phyloP scores from a whole-genome alignment of 2,797 vertebrate genomes.

The Eremophila alpestris region DNA sequence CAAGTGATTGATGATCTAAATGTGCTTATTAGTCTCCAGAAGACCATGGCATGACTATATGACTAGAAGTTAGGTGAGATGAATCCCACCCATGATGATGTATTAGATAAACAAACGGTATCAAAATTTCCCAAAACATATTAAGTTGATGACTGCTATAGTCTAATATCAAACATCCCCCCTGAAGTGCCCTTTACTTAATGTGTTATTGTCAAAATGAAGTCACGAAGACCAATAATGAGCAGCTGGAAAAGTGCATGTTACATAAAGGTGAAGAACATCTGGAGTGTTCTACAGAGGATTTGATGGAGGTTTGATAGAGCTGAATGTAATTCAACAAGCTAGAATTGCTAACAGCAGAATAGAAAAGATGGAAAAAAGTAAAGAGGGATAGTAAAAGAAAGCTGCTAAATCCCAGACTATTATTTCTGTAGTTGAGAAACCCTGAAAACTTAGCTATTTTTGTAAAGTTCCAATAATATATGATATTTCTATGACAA shows the following conservation, averaged over 20 bases:
- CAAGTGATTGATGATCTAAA: slow-evolving; percentile 11
- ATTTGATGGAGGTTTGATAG: slow-evolving; percentile 9
- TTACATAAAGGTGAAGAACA: background rate
- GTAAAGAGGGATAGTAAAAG: background rate
- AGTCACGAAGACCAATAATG: background rate
- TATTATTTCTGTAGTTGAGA: slow-evolving; percentile 30
- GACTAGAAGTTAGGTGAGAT: slow-evolving; percentile 2
- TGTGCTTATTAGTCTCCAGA: slow-evolving; percentile 14
- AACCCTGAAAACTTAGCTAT: slow-evolving; percentile 45
- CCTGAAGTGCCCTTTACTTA: slow-evolving; percentile 64
- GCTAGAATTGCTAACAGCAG: slow-evolving; percentile 21
- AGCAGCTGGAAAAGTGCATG: background rate
- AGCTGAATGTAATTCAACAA: slow-evolving; percentile 22
- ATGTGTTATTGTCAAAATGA: slow-evolving; percentile 1
- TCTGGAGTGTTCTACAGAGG: background rate
- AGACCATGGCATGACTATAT: background rate
- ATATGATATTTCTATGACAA: slow-evolving; percentile 32
- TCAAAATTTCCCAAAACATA: slow-evolving; percentile 44
- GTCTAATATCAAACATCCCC: slow-evolving; percentile 46
- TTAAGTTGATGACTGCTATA: slow-evolving; percentile 45
- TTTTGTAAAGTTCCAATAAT: slow-evolving; percentile 44
- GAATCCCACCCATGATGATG: slow-evolving; percentile 7
- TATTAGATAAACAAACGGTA: slow-evolving; percentile 58
- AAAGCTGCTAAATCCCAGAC: background rate
- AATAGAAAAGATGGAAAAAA: background rate